Base-by-base conservation (phyloP, 2,113 vertebrate genomes). In the Gila orcuttii region DNA sequence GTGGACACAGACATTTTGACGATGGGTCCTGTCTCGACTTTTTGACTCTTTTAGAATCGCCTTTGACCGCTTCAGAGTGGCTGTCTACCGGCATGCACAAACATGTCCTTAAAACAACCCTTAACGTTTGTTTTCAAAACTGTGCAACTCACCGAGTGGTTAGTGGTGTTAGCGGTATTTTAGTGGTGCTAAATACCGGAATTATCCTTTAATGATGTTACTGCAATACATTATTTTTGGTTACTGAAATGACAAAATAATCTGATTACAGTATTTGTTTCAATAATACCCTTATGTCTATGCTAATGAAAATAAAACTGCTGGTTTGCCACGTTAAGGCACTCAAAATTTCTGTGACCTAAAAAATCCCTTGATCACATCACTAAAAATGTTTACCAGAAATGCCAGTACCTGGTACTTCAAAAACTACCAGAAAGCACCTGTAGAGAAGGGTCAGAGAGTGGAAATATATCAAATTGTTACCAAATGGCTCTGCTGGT, bases 291-390 rank as follows among this genome's bases (percentile, higher is more conserved):
- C 12, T 64, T 28, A 11, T n/a, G 12, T 17, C 13, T 50, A 10
- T 1, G 15, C 75, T 62, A 79, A 68, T 50, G 36, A 62, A 39
- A 69, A 52, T 69, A 81, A 62, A 52, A 85, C 28, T 23, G 78
- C 52, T 85, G 36, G 62, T 75, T 83, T 33, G 89, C 89, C 85
- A 42, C 60, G 31, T 86, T 89, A 89, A 89, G 89, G 89, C 89
- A 89, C 87, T 86, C 82, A 55, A 47, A 23, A 31, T 74, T 78
- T 64, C 42, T 88, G 89, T 79, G 57, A 86, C 50, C 57, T 75
- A 23, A 17, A 33, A 78, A 76, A 75, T 77, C 68, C 19, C 33
- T 31, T 83, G 52, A 64, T 69, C 74, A 74, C 66, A 73, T 28
- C 74, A 75, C 59, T 68, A 78, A 86, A 83, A 86, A 83, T 69